phyloP scores from a whole-genome alignment of 2,888 invertebrate species.

The Endomychus coccineus region DNA sequence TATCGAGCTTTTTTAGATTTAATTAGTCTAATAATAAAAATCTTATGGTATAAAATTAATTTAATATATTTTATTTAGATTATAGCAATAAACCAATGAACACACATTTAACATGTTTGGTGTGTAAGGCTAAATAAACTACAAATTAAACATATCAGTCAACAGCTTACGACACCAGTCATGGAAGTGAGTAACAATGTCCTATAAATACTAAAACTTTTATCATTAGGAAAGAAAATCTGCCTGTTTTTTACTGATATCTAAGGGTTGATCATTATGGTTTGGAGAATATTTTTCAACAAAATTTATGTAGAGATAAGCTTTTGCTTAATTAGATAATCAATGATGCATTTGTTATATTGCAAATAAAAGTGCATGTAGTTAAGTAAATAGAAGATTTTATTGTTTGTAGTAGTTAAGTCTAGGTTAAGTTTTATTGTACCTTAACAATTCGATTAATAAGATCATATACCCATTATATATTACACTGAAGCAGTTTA shows the following conservation, averaged over 20 bases:
- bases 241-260: too few species aligned
- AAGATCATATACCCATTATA: too few species aligned
- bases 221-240: too few species aligned
- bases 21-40: conserved; percentile 28
- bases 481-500: too few species aligned
- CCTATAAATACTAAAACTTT: too few species aligned
- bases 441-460: too few species aligned
- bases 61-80: conserved; percentile 30
- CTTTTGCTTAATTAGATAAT: conserved; percentile 36
- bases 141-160: conserved; percentile 36
- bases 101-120: conserved; percentile 27
- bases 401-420: conserved; percentile 26
- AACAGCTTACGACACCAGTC: conserved; percentile 30
- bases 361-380: conserved; percentile 37
- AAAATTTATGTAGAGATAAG: conserved; percentile 22
- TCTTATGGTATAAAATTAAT: conserved; percentile 18
- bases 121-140: conserved; percentile 25
- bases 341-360: conserved; percentile 40
- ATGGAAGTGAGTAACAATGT: conserved; percentile 24
- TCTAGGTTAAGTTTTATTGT: too few species aligned
- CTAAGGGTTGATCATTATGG: too few species aligned
- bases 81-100: conserved; percentile 44
- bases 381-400: conserved; percentile 29
- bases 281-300: too few species aligned
- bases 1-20: conserved; percentile 34